Evolutionary conservation across 2,797 vertebrate genomes (phyloP).

Genomic region (Pagetopsis macropterus): DNA sequence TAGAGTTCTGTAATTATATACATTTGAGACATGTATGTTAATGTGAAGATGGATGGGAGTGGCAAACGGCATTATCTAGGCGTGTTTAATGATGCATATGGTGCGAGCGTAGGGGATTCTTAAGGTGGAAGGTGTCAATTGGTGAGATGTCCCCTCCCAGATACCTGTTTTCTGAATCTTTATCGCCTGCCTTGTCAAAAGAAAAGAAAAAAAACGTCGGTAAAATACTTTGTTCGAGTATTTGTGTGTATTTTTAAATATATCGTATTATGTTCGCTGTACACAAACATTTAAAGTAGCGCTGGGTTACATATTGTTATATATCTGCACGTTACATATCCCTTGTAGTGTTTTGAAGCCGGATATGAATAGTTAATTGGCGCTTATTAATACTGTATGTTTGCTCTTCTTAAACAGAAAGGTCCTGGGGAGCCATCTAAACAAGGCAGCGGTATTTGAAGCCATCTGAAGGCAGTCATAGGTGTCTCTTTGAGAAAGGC

Average conservation of each 20-base stretch:
- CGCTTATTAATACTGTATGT: conserved; percentile 72
- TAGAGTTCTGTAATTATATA: background rate
- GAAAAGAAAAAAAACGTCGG: conserved; percentile 29
- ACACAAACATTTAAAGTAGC: conserved; percentile 13
- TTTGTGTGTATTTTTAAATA: background rate
- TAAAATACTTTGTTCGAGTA: background rate
- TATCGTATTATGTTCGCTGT: background rate
- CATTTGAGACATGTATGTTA: background rate
- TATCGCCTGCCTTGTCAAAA: background rate
- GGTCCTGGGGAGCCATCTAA: conserved; percentile 61
- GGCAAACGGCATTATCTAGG: conserved; percentile 14
- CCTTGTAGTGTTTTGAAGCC: conserved; percentile 46
- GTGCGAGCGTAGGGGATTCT: background rate
- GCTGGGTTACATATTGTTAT: conserved; percentile 23
- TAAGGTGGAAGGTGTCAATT: background rate
- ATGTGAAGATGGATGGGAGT: background rate
- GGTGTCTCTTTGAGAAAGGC: conserved; percentile 56
- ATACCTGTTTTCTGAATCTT: conserved; percentile 13
- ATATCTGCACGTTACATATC: conserved; percentile 32
- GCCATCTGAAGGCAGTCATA: conserved; percentile 52
- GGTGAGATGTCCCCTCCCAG: background rate
- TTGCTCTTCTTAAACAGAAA: conserved; percentile 62
- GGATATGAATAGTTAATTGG: conserved; percentile 69
- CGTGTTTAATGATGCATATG: conserved; percentile 15
- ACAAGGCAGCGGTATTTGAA: conserved; percentile 66